Base-by-base conservation (phyloP, 2,797 vertebrate species). In the Xenops minutus region DNA sequence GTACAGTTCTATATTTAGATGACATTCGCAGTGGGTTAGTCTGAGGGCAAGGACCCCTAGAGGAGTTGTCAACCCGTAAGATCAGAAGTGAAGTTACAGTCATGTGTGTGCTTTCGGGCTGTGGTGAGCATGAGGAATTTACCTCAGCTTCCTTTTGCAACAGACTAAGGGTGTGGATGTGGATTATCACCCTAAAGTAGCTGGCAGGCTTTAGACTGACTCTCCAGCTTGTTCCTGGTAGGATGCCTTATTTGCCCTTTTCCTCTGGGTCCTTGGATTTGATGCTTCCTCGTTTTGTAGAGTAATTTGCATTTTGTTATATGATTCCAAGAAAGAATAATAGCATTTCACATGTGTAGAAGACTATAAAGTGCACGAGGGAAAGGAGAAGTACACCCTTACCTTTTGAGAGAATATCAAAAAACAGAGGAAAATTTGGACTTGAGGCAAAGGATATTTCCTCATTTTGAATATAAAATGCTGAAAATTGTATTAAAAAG, bases 241-340 rank as follows among this genome's bases (percentile, higher is more conserved):
- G 46, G 37, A 67, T 54, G 41, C 17, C 17, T 83, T n/a, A 44
- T 88, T 83, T 68, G 21, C 19, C 14, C 32, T 92, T 77, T 36
- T 52, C 59, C 51, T 74, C 66, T 88, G 66, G 37, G 59, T 67
- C 74, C 85, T 92, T 87, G 73, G 24, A 13, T 82, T 76, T 84
- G 80, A 55, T 61, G 63, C 32, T 90, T 82, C 54, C 34, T 85
- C 10, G 0, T 85, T 29, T 69, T 59, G 44, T 12, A 77, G 52
- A 79, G 43, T 64, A 89, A 90, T 95, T 95, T 83, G 44, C 61
- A 78, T 91, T 89, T 91, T 88, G 37, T 51, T 91, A 24, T 80
- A 44, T 11, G 10, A 74, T 78, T 87, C 56, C 59, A 82, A 72
- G 55, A 75, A 46, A 84, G 34, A 92, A 81, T 83, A 85, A 75